Evolutionary conservation across 53 echinoderm and acorn worm genomes (phyloP).

Genomic region (Temnopleurus reevesii): DNA sequence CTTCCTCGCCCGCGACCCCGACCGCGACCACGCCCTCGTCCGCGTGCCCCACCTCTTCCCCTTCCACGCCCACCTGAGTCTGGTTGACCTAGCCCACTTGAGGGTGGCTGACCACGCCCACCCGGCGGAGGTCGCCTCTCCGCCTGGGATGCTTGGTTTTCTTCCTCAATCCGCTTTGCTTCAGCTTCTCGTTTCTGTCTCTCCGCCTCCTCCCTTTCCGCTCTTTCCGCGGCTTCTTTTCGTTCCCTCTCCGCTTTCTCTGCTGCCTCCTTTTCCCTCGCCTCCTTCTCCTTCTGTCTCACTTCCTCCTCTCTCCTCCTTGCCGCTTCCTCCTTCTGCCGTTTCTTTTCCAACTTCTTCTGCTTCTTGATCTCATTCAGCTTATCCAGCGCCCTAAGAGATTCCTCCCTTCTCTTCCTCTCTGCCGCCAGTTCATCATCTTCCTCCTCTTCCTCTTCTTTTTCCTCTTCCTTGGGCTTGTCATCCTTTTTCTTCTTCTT

Average conservation of each 20-base stretch:
- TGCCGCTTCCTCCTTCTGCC: neutral
- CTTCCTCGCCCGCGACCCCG: conserved; percentile 25
- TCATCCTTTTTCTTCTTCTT: conserved; percentile 44
- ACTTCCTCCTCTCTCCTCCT: neutral
- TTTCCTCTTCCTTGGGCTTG: neutral
- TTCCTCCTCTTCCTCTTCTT: conserved; percentile 4
- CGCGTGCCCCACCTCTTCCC: neutral
- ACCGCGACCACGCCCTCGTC: conserved; percentile 43
- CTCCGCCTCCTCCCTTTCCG: neutral
- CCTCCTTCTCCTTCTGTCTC: conserved; percentile 6
- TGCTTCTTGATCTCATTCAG: conserved; percentile 15
- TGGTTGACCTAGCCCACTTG: neutral
- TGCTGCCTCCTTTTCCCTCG: neutral
- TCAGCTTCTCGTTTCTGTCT: conserved; percentile 9
- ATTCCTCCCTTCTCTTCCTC: conserved; percentile 38
- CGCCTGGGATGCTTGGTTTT: neutral
- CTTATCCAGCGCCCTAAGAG: neutral
- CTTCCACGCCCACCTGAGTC: neutral
- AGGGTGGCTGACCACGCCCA: neutral
- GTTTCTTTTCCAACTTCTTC: conserved; percentile 14
- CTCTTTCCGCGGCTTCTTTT: neutral
- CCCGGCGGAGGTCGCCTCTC: neutral
- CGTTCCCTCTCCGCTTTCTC: neutral
- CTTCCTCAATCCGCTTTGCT: neutral
- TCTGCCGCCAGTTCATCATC: conserved; percentile 37